Base-by-base conservation (phyloP, 2,113 vertebrate genomes). In the Oxygymnocypris stewartii region DNA sequence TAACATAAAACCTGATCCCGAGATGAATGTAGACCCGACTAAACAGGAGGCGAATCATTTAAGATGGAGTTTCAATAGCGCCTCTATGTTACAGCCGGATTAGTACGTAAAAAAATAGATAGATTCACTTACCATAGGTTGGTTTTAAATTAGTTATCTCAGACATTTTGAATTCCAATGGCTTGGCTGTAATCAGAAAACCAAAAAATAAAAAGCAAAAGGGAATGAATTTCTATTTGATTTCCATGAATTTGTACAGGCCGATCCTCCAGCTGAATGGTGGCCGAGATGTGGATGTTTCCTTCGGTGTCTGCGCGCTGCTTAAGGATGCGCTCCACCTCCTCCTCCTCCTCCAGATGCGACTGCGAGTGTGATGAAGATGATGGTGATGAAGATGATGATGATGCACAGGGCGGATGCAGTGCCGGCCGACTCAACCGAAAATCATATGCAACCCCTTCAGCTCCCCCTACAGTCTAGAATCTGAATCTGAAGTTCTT, bases 91-190 rank as follows among this genome's bases (percentile, higher is more conserved):
- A 67, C 31, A 63, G 6, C 40, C 14, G 57, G 18, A 14, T 37
- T 35, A 42, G 74, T 84, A 57, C 67, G 59, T 67, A 51, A 73
- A 67, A 65, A 73, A 11, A 73, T 51, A 47, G 35, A 8, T 6
- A 59, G 20, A 61, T 61, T 23, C 0, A 87, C 90, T 92, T 54
- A 92, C 90, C 90, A 28, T 91, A 92, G 42, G 88, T 75, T 35
- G 89, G 89, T 82, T 54, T 91, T 73, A 92, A 88, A 85, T 89
- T 87, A 71, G 80, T 90, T 0, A 90, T 87, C 81, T 92, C 91
- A 87, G 90, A 86, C 91, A 92, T 92, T 82, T 89, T 92, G 78
- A 25, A 71, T 10, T 84, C 83, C 84, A 42, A 23, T n/a, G 44
- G 23, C 42, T 85, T 65, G 31, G 31, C 31, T 78, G 82, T 49